phyloP scores from a whole-genome alignment of 2,888 invertebrate species.

The Cetonia aurata region DNA sequence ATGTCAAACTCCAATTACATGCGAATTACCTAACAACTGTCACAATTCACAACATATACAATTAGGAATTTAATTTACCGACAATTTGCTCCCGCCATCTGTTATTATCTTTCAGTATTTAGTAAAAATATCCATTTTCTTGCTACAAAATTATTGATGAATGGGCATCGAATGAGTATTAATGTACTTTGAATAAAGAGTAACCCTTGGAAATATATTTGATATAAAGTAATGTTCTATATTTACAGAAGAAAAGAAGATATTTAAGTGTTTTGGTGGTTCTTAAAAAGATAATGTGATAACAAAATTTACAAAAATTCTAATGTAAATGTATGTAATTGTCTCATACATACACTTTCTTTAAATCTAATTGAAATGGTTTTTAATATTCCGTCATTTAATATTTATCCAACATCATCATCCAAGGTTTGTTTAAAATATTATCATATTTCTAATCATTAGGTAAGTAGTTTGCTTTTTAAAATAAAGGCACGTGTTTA shows the following conservation, averaged over 20 bases:
- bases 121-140: no score
- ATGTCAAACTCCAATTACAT: slow-evolving; percentile 41
- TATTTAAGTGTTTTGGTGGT: no score
- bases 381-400: slow-evolving; percentile 7
- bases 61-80: not conserved
- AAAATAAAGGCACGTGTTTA: no score
- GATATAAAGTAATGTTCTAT: not conserved
- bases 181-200: no score
- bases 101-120: slow-evolving; percentile 12
- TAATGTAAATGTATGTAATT: not conserved
- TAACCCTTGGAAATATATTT: no score
- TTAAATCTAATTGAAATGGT: slow-evolving; percentile 2
- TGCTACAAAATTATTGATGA: no score
- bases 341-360: not conserved
- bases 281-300: no score
- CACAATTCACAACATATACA: slow-evolving; percentile 38
- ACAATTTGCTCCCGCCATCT: slow-evolving; percentile 32
- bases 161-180: no score
- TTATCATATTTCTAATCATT: no score
- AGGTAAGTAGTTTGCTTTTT: not conserved
- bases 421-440: not conserved
- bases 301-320: not conserved
- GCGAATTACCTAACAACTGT: slow-evolving; percentile 48
- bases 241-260: no score
- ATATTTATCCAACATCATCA: slow-evolving; percentile 11